Base-by-base conservation (phyloP, 2,113 vertebrate species). In the Archocentrus centrarchus region DNA sequence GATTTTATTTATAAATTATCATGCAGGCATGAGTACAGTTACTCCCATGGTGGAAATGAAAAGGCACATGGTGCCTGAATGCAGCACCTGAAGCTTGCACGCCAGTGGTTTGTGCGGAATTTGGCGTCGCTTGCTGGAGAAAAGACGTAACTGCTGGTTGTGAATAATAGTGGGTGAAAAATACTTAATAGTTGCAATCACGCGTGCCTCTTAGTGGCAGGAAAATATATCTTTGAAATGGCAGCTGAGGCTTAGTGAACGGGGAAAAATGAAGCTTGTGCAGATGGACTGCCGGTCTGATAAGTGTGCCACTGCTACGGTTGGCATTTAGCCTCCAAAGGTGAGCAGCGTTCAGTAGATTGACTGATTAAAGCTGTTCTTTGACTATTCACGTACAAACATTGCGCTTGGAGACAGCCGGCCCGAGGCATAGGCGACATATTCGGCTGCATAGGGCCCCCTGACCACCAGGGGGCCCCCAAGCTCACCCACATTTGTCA, bases 121-220 rank as follows among this genome's bases (percentile, higher is more conserved):
- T 88, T 90, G 79, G 87, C 86, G 91, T 88, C 82, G 10, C 80
- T 73, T 81, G 61, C 78, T 89, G 88, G 91, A 81, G 7, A 11
- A 53, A 61, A 6, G 10, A 22, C 17, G 59, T 18, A 85, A 82
- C n/a, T 75, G n/a, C 17, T 18, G 14, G 24, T 22, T 27, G 22
- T 3, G 24, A 60, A 9, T 11, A 8, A 47, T 37, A 59, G 14
- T 32, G 22, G 11, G 15, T 27, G 17, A 11, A 17, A 11, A 22
- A 6, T 3, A 37, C n/a, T 15, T 32, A 13, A 41, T n/a, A 14
- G 15, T 3, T 32, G 53, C 53, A 13, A 27, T 2, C 24, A 22
- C 35, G 35, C 8, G 20, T 20, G 3, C 59, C 7, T 44, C 9
- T 27, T 6, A 30, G 2, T 47, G 7, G 11, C 10, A 83, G 17